A percentile compares a stretch with the other conserved stretches of the same genome.
These are phyloP conservation scores for Cerceris rybyensis DNA, from an alignment of 2,888 invertebrate species.

Conservation along the genomic window DNA sequence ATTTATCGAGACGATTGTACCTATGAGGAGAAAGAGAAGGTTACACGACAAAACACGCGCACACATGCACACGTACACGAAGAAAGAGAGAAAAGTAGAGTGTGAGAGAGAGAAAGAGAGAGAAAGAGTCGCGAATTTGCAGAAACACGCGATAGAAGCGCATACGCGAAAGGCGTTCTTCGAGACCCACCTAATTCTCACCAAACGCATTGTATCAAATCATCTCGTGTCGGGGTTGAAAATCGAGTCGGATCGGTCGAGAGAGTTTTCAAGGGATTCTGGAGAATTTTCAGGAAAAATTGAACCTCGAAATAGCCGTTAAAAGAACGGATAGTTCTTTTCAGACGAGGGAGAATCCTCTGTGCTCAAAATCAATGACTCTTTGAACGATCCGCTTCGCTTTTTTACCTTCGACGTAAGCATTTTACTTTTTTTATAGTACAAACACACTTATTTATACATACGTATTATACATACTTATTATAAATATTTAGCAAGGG, in stretches of 20 bases:
- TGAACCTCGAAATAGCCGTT: not conserved
- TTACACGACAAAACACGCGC: conserved; percentile 12
- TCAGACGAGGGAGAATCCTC: not conserved
- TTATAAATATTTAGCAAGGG: conserved; percentile 70
- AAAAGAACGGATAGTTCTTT: not conserved
- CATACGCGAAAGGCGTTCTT: conserved; percentile 58
- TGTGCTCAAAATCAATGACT: conserved; percentile 42
- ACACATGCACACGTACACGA: not conserved
- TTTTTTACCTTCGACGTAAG: conserved; percentile 59
- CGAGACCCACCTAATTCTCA: conserved; percentile 67
- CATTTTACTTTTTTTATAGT: conserved; percentile 80
- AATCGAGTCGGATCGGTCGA: conserved; percentile 41
- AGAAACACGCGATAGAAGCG: conserved; percentile 23
- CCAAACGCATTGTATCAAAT: conserved; percentile 68
- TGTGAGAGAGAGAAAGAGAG: conserved; percentile 10
- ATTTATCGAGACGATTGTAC: no score
- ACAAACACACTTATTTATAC: conserved; percentile 79
- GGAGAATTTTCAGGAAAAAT: no score
- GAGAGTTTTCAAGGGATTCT: conserved; percentile 41
- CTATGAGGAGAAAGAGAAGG: not conserved
- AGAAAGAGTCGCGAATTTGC: conserved; percentile 3
- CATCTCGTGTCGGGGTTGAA: conserved; percentile 62
- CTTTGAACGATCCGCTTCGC: conserved; percentile 58
- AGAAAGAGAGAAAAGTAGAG: conserved; percentile 4
- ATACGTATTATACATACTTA: conserved; percentile 50